Conservation (phyloP, 2,113 vertebrate genomes). For the Caranx melampygus region DNA sequence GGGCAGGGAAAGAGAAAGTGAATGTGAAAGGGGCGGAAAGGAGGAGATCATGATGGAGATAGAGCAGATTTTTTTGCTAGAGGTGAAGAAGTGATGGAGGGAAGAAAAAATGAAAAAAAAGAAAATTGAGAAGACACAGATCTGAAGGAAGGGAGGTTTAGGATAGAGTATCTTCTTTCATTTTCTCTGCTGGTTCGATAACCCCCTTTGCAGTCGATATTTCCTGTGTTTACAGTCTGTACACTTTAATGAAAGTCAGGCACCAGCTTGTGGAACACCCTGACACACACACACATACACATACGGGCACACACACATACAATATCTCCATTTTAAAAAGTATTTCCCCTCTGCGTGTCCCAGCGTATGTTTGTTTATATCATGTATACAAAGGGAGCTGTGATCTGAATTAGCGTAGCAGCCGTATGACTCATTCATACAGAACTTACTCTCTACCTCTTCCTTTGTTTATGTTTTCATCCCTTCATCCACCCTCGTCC, state of each 20-base stretch:
- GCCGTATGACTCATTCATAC: conserved; percentile 63
- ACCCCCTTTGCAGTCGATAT: conserved; percentile 59
- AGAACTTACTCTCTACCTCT: conserved; percentile 51
- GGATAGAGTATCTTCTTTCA: conserved; percentile 55
- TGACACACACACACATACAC: conserved; percentile 5
- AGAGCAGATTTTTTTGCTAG: conserved; percentile 45
- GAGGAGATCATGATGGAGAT: conserved; percentile 44
- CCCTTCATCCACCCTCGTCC: conserved; percentile 49
- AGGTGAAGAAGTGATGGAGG: conserved; percentile 45
- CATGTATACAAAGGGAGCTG: conserved; percentile 63
- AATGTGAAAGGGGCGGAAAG: conserved; percentile 31
- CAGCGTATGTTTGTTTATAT: conserved; percentile 66
- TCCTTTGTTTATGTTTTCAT: conserved; percentile 70
- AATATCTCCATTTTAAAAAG: conserved; percentile 49
- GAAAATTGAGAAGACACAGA: conserved; percentile 46
- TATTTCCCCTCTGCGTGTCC: conserved; percentile 56
- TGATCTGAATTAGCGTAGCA: conserved; percentile 68
- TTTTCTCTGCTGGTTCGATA: conserved; percentile 57
- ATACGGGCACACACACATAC: conserved; percentile 12
- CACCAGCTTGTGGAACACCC: conserved; percentile 30
- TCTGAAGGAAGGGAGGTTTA: conserved; percentile 38
- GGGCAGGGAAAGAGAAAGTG: conserved; percentile 10
- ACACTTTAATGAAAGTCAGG: conserved; percentile 74
- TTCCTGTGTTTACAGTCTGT: conserved; percentile 74
- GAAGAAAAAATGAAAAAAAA: conserved; percentile 22